Base-by-base conservation (phyloP, 2,888 invertebrate species). In the Homarus gammarus region DNA sequence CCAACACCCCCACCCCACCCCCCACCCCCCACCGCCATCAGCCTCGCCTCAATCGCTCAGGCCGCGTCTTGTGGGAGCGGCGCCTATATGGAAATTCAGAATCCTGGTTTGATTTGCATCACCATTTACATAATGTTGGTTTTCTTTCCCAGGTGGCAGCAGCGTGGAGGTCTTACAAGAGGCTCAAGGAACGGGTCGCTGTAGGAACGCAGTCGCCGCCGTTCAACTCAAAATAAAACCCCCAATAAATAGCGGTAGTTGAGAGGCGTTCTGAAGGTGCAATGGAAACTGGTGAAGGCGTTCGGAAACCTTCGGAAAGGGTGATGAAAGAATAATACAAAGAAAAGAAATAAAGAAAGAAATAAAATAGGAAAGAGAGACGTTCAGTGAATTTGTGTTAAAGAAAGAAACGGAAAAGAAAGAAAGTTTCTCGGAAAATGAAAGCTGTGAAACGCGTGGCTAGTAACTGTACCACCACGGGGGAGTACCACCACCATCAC, bases 101-200 rank as follows among this genome's bases (percentile, higher is more conserved):
- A 64, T 77, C 75, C 49, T 18, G 36, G 75, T 75, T 75, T 77
- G 77, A 77, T 85, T 85, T 85, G 85, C 77, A 64, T 64, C 68
- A 68, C 75, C 38, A 77, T 73, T 87, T 81, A 72, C 73, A 81
- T 87, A 79, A 87, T 81, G 72, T 22, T 56, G 72, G 15, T 81
- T 51, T 72, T 81, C 72, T 87, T 86, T 70, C 61, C 44, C 86
- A 87, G 86, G 86, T 87, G 79, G 86, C 18, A 5, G 70, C 38
- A 56, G 22, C 36, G 68, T 49, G 36, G 36, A 27, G 36, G 51
- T 12, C 33, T 8, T 31, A 78, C 78, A 22, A 1, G 0, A n/a
- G 49, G 40, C 44, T 38, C 73, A 36, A 44, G 56, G 72, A n/a
- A 38, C n/a, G 38, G 36, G 75, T 5, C 12, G 38, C 64, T 5